Evolutionary conservation across 2,113 vertebrate species (phyloP).

Genomic region (Ancistrus triradiatus): DNA sequence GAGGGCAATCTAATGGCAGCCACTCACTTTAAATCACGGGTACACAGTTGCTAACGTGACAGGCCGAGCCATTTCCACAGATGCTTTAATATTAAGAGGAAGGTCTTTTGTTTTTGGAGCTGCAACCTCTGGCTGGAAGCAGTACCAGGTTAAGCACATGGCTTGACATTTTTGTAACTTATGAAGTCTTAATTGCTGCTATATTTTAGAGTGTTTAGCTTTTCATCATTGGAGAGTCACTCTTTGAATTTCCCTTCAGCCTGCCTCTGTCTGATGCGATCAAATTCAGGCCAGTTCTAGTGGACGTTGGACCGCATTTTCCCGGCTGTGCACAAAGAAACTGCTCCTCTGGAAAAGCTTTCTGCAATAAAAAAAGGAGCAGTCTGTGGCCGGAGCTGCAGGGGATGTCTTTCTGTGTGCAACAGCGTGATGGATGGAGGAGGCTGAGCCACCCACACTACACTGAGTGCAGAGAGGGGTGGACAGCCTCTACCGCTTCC

Average conservation of each 20-base stretch:
- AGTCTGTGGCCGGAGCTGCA: slow-evolving; percentile 36
- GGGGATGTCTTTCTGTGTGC: slow-evolving; percentile 37
- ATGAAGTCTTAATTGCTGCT: too few relatives aligned
- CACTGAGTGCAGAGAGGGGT: slow-evolving; percentile 14
- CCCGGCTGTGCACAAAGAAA: slow-evolving; percentile 1
- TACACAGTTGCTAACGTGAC: slow-evolving; percentile 8
- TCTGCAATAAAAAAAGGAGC: slow-evolving; percentile 40
- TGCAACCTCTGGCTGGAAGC: too few relatives aligned
- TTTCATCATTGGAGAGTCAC: too few relatives aligned
- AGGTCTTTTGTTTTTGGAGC: too few relatives aligned
- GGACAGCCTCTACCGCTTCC: slow-evolving; percentile 25
- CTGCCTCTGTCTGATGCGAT: too few relatives aligned
- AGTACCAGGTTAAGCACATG: too few relatives aligned
- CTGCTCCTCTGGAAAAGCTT: slow-evolving; percentile 16
- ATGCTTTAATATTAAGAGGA: neutral
- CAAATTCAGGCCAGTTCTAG: neutral
- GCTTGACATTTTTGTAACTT: too few relatives aligned
- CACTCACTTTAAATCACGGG: slow-evolving; percentile 31
- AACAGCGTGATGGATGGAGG: slow-evolving; percentile 42
- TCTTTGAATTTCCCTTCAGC: too few relatives aligned
- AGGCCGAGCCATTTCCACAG: slow-evolving; percentile 2
- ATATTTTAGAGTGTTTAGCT: too few relatives aligned
- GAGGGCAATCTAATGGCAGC: slow-evolving; percentile 35
- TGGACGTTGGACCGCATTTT: neutral
- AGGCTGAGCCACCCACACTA: slow-evolving; percentile 29